A percentile compares a stretch with the other conserved stretches of the same genome.
Evolutionary conservation across 2,797 vertebrate genomes (phyloP).

Genomic region (Lophius americanus): DNA sequence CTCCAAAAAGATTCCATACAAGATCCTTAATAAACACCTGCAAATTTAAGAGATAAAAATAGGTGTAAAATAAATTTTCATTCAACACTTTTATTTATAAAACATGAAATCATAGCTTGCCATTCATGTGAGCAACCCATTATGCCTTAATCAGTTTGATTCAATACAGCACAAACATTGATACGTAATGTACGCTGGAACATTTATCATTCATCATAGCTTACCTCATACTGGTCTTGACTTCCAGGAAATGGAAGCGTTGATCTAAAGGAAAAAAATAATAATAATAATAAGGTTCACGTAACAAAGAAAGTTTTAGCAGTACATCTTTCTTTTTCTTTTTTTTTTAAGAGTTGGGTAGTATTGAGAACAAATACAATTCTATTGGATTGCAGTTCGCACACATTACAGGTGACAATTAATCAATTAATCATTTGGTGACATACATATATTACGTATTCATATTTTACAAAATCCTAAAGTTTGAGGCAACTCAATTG

Average conservation of each 20-base stretch:
- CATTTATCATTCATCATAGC: not conserved
- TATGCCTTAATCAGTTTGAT: not conserved
- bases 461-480: not conserved
- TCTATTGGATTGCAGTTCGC: not conserved
- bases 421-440: not conserved
- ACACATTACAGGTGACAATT: no score
- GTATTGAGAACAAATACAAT: not conserved
- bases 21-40: slow-evolving; percentile 93
- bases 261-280: slow-evolving; percentile 81
- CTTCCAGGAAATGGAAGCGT: slow-evolving; percentile 93
- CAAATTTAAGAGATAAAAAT: slow-evolving; percentile 10
- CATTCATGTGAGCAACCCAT: not conserved
- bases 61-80: not conserved
- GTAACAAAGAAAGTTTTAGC: slow-evolving; percentile 2
- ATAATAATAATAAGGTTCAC: not conserved
- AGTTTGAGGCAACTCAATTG: no score
- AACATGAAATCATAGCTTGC: not conserved
- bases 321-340: not conserved
- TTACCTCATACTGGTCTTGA: slow-evolving; percentile 95
- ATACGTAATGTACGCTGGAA: not conserved
- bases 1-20: slow-evolving; percentile 93
- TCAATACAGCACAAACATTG: not conserved
- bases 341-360: not conserved
- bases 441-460: not conserved
- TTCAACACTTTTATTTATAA: not conserved